Evolutionary conservation across 2,113 vertebrate species (phyloP), one percentile per base, ranked within the genome.

Genomic region (Nematolebias whitei): DNA sequence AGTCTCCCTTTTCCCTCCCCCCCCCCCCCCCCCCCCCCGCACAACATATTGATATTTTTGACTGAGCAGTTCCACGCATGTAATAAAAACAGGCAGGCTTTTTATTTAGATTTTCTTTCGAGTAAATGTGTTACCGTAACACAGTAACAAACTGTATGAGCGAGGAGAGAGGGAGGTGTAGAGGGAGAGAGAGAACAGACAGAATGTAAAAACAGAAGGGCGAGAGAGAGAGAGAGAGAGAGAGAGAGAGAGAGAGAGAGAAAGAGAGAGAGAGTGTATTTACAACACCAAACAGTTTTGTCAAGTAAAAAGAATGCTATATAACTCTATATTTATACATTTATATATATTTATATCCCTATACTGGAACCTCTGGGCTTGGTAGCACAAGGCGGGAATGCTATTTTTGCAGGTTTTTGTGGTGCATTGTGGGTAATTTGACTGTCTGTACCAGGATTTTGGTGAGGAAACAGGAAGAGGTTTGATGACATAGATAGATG

Each of bases 241-340:
- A 71, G 29, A 40, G 78, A 39, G 76, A 77, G 53, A 71, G 62
- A 51, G 15, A 52, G 71, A 74, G 44, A 35, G 38, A 44, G 45
- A 45, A 68, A 45, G 74, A 74, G 48, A 61, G 62, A 77, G 71
- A 76, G 58, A 63, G 81, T 87, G 87, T 92, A 93, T 93, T 90
- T 93, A 93, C 91, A 93, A 86, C 87, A 92, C 89, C 85, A 79
- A 88, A 92, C 82, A 68, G 79, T 74, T 89, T 88, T 85, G 81
- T 87, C 83, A 86, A 90, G 89, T 90, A 92, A 92, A 93, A 92
- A 93, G 87, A 89, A 92, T 89, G 89, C 91, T 91, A 92, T 93
- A 92, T 91, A 92, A 86, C 88, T 88, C 85, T 92, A 90, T 91
- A 91, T 93, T 90, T 92, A 87, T 89, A 68, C 87, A 89, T 92